Evolutionary conservation across 1,140 invertebrate species (phyloP).

Genomic region (Centruroides sculpturatus): DNA sequence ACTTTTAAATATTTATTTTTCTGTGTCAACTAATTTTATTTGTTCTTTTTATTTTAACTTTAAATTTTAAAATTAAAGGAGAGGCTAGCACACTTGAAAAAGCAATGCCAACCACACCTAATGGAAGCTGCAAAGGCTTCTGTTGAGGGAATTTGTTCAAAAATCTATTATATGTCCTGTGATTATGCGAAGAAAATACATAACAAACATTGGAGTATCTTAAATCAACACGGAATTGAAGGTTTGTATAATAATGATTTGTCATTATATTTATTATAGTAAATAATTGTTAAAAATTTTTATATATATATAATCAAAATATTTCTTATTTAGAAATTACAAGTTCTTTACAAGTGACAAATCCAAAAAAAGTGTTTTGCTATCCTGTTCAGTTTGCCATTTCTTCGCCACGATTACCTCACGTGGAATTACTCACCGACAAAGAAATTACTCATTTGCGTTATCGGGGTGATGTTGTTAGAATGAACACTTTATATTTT

Average conservation of each 20-base stretch:
- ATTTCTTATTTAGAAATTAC: constrained; percentile 34
- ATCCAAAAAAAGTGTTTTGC: constrained; percentile 79
- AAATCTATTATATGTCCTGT: constrained; percentile 81
- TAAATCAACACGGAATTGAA: constrained; percentile 68
- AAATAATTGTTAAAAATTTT: no score
- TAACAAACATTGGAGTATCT: constrained; percentile 66
- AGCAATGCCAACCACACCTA: constrained; percentile 87
- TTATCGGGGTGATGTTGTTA: constrained; percentile 70
- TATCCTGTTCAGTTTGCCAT: constrained; percentile 83
- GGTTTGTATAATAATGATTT: constrained; percentile 22
- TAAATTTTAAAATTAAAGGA: constrained; percentile 22
- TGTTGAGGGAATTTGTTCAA: constrained; percentile 87
- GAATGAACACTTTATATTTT: constrained; percentile 71
- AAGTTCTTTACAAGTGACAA: constrained; percentile 40
- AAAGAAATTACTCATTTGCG: constrained; percentile 61
- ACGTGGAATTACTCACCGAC: constrained; percentile 66
- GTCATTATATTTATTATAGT: no score
- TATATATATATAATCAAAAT: no score
- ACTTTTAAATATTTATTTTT: constrained; percentile 1
- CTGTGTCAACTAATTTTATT: neutral
- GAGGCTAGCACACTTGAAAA: constrained; percentile 42
- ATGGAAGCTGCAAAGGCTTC: constrained; percentile 84
- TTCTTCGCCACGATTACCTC: constrained; percentile 64
- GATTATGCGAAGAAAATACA: constrained; percentile 82
- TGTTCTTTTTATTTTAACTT: neutral